A percentile compares a stretch with the other conserved stretches of the same genome.
phyloP scores from a whole-genome alignment of 2,797 vertebrate species.

The Petrocephalus sullivani region DNA sequence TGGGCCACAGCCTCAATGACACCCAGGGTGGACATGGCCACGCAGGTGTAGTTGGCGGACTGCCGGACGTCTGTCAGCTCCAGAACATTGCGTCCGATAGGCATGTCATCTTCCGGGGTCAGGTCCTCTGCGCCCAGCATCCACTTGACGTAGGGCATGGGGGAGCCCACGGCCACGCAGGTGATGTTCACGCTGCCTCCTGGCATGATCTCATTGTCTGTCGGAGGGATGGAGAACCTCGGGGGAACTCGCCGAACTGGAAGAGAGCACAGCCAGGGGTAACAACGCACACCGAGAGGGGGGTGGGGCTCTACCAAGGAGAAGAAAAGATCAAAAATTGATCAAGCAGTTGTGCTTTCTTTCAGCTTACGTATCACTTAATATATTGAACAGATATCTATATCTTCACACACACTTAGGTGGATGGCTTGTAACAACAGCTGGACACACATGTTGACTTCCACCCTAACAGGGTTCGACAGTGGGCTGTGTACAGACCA shows the following conservation, averaged over 20 bases:
- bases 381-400: background rate
- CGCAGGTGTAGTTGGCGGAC: conserved; percentile 97
- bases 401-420: conserved; percentile 39
- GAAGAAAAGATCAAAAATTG: conserved; percentile 27
- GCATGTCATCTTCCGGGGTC: conserved; percentile 98
- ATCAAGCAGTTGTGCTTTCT: conserved; percentile 15
- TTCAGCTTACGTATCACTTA: background rate
- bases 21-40: conserved; percentile 97
- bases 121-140: conserved; percentile 97
- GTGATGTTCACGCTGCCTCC: conserved; percentile 99
- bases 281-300: conserved; percentile 54
- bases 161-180: conserved; percentile 96
- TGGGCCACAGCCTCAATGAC: conserved; percentile 97
- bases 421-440: conserved; percentile 35
- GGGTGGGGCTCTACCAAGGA: conserved; percentile 15
- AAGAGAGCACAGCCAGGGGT: conserved; percentile 43
- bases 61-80: conserved; percentile 96
- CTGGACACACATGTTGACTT: conserved; percentile 56
- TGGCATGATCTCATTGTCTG: conserved; percentile 98
- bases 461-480: conserved; percentile 55
- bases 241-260: conserved; percentile 94
- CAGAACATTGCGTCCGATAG: conserved; percentile 94
- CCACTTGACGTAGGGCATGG: conserved; percentile 99
- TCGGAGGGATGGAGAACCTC: conserved; percentile 96
- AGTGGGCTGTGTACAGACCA: conserved; percentile 62